Conservation (phyloP, 2,888 invertebrate genomes). For the Hetaerina titia region DNA sequence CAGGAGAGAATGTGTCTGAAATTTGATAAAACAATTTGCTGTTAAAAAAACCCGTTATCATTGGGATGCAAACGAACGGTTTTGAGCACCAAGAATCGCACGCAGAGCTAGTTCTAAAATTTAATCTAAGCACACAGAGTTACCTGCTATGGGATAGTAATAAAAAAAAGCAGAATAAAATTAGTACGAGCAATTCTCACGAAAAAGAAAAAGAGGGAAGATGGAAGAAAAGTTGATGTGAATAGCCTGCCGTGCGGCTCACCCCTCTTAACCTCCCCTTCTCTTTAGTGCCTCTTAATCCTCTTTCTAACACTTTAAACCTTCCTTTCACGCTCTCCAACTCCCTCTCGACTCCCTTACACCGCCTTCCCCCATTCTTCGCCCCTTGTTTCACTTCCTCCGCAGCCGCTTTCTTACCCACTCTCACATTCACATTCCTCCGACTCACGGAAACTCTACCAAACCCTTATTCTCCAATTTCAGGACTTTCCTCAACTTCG, state of each 20-base stretch:
- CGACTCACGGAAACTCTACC: neutral
- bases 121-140: neutral
- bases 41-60: no score
- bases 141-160: neutral
- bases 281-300: constrained; percentile 15
- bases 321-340: constrained; percentile 30
- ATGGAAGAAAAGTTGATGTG: neutral
- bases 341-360: neutral
- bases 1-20: no score
- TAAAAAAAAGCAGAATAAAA: neutral
- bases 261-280: constrained; percentile 35
- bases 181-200: neutral
- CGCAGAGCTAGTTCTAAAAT: no score
- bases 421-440: neutral
- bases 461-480: constrained; percentile 14
- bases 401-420: neutral
- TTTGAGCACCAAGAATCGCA: no score
- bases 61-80: no score
- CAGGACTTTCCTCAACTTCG: constrained; percentile 32
- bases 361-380: neutral
- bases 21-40: no score
- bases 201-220: neutral
- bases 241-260: constrained; percentile 27
- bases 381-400: neutral
- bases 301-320: constrained; percentile 22